These are phyloP conservation scores for Sicus ferrugineus DNA, from an alignment of 2,888 invertebrate genomes.

Conservation along the genomic window DNA sequence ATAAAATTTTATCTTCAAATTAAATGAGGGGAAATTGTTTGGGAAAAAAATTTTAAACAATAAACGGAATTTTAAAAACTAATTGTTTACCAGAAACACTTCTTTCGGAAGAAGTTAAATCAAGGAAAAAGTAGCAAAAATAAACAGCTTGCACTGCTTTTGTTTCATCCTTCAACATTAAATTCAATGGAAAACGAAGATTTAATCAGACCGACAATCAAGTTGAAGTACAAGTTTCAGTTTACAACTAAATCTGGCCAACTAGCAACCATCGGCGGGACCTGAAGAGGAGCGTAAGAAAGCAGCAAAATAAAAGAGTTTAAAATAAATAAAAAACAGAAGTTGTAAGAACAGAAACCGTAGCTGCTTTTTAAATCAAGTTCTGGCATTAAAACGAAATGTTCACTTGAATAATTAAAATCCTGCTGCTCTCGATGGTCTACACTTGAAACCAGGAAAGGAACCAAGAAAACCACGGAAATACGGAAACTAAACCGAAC, in stretches of 20 bases:
- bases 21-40: too few species aligned
- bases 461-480: not conserved
- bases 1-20: too few species aligned
- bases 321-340: not conserved
- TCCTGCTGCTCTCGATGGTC: not conserved
- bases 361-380: not conserved
- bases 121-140: too few species aligned
- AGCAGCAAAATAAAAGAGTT: not conserved
- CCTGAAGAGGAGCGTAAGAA: not conserved
- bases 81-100: too few species aligned
- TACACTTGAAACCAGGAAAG: not conserved
- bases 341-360: not conserved
- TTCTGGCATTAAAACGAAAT: slow-evolving; percentile 22
- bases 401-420: slow-evolving; percentile 20
- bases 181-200: too few species aligned
- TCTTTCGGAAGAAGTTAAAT: too few species aligned
- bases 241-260: not conserved
- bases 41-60: too few species aligned
- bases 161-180: too few species aligned
- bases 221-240: too few species aligned
- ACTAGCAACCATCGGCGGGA: not conserved
- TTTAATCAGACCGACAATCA: too few species aligned
- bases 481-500: not conserved
- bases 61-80: too few species aligned
- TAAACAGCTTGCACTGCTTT: too few species aligned